Percentiles rank a stretch among this genome's conserved stretches.
Conservation (phyloP, 2,888 invertebrate species). For the Mantis religiosa region DNA sequence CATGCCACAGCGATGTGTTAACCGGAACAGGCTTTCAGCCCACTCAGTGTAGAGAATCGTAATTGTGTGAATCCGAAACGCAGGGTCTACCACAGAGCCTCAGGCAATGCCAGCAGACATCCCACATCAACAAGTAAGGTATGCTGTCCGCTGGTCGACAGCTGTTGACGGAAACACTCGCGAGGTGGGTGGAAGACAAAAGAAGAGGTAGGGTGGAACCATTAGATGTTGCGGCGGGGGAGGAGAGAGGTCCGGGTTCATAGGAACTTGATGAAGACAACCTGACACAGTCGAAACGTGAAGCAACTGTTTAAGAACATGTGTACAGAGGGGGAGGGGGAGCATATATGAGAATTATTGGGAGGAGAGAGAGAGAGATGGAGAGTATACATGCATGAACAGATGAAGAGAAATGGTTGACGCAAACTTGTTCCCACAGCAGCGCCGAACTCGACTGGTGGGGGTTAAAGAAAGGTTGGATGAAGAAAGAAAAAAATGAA, state of each 20-base stretch:
- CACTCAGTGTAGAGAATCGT: too few species aligned
- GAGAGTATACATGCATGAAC: not conserved
- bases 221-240: not conserved
- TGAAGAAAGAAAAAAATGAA: not conserved
- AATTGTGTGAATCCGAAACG: too few species aligned
- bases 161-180: not conserved
- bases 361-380: not conserved
- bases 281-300: not conserved
- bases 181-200: not conserved
- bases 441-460: not conserved
- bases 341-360: not conserved
- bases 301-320: not conserved
- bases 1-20: too few species aligned
- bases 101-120: not conserved
- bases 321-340: not conserved
- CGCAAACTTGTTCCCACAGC: not conserved
- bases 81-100: too few species aligned
- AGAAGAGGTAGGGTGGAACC: not conserved
- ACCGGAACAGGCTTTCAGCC: too few species aligned
- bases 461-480: not conserved
- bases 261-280: not conserved
- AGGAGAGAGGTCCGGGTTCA: conserved; percentile 6
- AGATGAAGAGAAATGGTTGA: not conserved
- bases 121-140: not conserved
- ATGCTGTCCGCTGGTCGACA: not conserved